These are phyloP conservation scores for Apostichopus parvimensis DNA, from an alignment of 35 echinoderm and acorn worm genomes.

Conservation along the genomic window DNA sequence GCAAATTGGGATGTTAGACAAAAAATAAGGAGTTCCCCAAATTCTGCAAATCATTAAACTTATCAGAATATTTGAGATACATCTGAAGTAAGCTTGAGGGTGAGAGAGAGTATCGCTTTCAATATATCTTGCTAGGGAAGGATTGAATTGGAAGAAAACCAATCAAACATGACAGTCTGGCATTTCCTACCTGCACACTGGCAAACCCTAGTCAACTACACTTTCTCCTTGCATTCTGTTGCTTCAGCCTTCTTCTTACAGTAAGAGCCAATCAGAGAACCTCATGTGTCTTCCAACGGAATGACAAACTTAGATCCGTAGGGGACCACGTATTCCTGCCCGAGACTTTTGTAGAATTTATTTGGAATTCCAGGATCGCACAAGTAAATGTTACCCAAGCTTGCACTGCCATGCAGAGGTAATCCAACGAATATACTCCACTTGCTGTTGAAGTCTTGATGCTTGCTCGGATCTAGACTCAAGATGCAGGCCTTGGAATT, in stretches of 20 bases:
- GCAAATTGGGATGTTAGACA: too few species aligned
- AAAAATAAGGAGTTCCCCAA: too few species aligned
- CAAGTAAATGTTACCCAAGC: constrained; percentile 47
- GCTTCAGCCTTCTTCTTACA: background rate
- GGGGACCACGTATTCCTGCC: constrained; percentile 21
- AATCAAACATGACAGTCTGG: too few species aligned
- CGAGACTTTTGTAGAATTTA: constrained; percentile 34
- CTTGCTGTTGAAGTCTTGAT: constrained; percentile 55
- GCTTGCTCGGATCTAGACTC: constrained; percentile 49
- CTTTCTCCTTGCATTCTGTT: too few species aligned
- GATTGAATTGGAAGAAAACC: too few species aligned
- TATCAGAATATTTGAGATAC: too few species aligned
- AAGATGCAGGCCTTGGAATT: constrained; percentile 48
- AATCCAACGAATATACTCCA: constrained; percentile 43
- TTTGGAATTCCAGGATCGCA: constrained; percentile 58
- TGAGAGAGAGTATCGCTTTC: too few species aligned
- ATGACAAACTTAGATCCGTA: constrained; percentile 51
- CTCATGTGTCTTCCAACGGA: constrained; percentile 54
- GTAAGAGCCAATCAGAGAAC: background rate
- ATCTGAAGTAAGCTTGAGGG: too few species aligned
- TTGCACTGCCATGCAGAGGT: constrained; percentile 43
- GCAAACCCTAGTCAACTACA: too few species aligned
- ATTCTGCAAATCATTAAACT: too few species aligned
- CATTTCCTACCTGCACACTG: too few species aligned
- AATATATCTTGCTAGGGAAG: too few species aligned